Percentiles rank a stretch among this genome's conserved stretches.
These are phyloP conservation scores for Elysia chlorotica DNA, from an alignment of 1,140 invertebrate genomes.

Conservation along the genomic window DNA sequence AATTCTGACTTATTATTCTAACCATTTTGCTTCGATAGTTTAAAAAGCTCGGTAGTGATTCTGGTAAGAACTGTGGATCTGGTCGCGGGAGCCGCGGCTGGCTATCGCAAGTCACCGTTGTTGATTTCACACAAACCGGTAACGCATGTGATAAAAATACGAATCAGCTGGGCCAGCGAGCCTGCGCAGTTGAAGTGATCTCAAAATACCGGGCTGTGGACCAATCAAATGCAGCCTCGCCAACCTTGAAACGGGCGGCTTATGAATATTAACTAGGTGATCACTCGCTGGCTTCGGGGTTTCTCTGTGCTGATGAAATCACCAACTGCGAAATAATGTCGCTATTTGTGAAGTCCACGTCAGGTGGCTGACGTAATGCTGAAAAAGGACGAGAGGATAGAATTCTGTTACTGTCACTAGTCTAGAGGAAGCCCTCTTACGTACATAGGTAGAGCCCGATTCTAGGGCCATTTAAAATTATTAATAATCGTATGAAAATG, in stretches of 20 bases:
- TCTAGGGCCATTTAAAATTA: too few relatives aligned
- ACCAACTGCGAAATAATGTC: background rate
- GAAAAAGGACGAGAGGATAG: too few relatives aligned
- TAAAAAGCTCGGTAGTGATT: background rate
- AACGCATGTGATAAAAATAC: constrained; percentile 5
- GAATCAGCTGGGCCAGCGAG: constrained; percentile 12
- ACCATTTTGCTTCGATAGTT: constrained; percentile 31
- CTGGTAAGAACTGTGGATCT: background rate
- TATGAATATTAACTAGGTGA: constrained; percentile 19
- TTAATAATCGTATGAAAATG: too few relatives aligned
- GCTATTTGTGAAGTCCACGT: constrained; percentile 22
- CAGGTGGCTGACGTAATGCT: constrained; percentile 21
- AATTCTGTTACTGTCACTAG: too few relatives aligned
- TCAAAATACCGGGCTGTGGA: constrained; percentile 12
- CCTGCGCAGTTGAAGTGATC: constrained; percentile 4
- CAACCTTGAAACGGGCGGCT: constrained; percentile 5
- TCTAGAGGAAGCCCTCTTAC: too few relatives aligned
- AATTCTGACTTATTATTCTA: constrained; percentile 40
- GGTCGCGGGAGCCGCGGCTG: background rate
- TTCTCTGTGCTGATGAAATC: constrained; percentile 24
- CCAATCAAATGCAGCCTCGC: background rate
- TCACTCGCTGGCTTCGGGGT: constrained; percentile 19
- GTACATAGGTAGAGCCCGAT: too few relatives aligned
- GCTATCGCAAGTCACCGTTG: background rate
- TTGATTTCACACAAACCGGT: background rate